Conservation (phyloP, 2,888 invertebrate species). For the Criorhina ranunculi region DNA sequence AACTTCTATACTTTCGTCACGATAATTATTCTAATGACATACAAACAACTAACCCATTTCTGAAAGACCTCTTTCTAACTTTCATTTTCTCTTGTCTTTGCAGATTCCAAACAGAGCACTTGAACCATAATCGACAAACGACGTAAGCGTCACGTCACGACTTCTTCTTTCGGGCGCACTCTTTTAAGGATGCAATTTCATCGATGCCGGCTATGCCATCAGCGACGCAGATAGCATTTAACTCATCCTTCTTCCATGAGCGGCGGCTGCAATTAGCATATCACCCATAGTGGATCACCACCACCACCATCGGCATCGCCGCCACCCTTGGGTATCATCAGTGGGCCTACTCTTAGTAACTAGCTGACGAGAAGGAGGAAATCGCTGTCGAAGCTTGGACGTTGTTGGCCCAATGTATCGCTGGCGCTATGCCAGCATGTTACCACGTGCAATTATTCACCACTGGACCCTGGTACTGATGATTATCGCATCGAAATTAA, state of each 20-base stretch:
- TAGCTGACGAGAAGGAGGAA: slow-evolving; percentile 1
- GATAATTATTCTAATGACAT: slow-evolving; percentile 67
- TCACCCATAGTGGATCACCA: slow-evolving; percentile 58
- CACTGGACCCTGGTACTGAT: slow-evolving; percentile 72
- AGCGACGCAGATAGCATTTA: slow-evolving; percentile 70
- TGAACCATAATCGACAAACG: slow-evolving; percentile 47
- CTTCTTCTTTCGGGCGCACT: slow-evolving; percentile 28
- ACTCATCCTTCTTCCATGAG: slow-evolving; percentile 63
- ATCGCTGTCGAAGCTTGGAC: slow-evolving; percentile 43
- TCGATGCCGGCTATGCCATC: slow-evolving; percentile 76
- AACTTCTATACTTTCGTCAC: slow-evolving; percentile 65
- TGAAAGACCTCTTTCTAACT: slow-evolving; percentile 43
- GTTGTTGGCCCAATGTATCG: slow-evolving; percentile 56
- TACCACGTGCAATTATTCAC: slow-evolving; percentile 74
- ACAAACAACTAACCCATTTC: slow-evolving; percentile 67
- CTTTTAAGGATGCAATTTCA: slow-evolving; percentile 56
- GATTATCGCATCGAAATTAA: slow-evolving; percentile 75
- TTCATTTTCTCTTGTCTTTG: slow-evolving; percentile 61
- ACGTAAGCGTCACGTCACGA: slow-evolving; percentile 67
- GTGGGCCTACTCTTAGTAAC: slow-evolving; percentile 8
- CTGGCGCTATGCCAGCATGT: slow-evolving; percentile 76
- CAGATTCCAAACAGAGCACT: slow-evolving; percentile 15
- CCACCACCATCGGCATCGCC: slow-evolving; percentile 11
- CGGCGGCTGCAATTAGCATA: slow-evolving; percentile 73
- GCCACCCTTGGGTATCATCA: slow-evolving; percentile 50